These are phyloP conservation scores for Sesia apiformis DNA, from an alignment of 2,888 invertebrate genomes.

Conservation along the genomic window DNA sequence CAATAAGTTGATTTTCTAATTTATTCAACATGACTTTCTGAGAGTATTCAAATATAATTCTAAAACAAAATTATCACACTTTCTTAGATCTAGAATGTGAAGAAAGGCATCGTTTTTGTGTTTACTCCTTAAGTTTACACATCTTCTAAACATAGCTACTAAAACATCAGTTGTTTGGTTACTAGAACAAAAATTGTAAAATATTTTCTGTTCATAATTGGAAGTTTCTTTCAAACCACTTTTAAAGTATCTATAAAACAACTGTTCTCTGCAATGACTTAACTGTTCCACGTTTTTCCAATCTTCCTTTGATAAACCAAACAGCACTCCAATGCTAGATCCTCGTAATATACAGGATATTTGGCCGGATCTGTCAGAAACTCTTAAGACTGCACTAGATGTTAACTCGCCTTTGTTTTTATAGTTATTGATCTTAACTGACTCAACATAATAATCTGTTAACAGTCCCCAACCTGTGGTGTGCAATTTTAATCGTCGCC, in stretches of 20 bases:
- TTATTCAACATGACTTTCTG: background rate
- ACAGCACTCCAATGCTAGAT: conserved; percentile 37
- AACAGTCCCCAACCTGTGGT: conserved; percentile 49
- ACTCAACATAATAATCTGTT: conserved; percentile 55
- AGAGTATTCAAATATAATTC: conserved; percentile 32
- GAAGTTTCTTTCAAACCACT: conserved; percentile 45
- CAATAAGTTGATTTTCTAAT: too few relatives aligned
- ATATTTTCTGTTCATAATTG: conserved; percentile 49
- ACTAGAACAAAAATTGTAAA: conserved; percentile 58
- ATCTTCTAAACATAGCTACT: conserved; percentile 40
- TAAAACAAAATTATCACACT: conserved; percentile 36
- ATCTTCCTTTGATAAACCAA: conserved; percentile 41
- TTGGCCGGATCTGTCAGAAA: conserved; percentile 51
- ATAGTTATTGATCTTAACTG: conserved; percentile 49
- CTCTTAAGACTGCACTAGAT: conserved; percentile 46
- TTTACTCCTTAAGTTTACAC: conserved; percentile 44
- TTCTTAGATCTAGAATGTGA: conserved; percentile 40
- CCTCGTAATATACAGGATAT: conserved; percentile 51
- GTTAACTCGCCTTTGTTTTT: conserved; percentile 21
- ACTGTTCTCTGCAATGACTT: conserved; percentile 37
- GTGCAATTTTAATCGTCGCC: conserved; percentile 31
- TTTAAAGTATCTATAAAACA: conserved; percentile 63
- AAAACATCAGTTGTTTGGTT: conserved; percentile 45
- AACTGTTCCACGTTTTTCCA: conserved; percentile 54
- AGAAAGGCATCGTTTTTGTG: conserved; percentile 48